Conservation (phyloP, 2,113 vertebrate species). For the Tylochromis polylepis region DNA sequence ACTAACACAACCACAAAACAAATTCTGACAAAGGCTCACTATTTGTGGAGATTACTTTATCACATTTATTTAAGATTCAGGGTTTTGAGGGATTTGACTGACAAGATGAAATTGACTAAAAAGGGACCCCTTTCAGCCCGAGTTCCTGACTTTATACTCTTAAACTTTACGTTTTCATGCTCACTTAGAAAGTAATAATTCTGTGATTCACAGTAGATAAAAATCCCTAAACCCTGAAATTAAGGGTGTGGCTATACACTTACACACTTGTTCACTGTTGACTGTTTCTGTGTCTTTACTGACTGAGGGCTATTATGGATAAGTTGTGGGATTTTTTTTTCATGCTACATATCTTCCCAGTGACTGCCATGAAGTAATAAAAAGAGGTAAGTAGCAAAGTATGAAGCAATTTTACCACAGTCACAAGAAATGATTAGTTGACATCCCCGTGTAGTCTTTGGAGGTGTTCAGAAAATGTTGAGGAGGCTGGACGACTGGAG, state of each 20-base stretch:
- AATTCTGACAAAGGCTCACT: background rate
- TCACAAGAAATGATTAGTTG: background rate
- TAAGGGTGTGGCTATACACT: background rate
- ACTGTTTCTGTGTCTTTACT: slow-evolving; percentile 38
- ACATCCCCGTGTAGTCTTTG: background rate
- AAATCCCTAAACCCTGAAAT: background rate
- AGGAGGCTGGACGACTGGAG: background rate
- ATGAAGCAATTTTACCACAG: background rate
- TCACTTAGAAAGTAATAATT: background rate
- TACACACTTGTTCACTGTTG: background rate
- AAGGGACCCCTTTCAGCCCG: background rate
- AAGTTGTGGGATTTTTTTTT: background rate
- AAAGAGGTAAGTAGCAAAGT: background rate
- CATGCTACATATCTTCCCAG: slow-evolving; percentile 1
- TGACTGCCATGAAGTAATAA: slow-evolving; percentile 15
- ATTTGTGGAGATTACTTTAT: background rate
- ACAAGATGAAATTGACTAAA: background rate
- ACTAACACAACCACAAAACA: background rate
- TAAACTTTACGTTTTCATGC: background rate
- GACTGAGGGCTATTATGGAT: slow-evolving; percentile 63
- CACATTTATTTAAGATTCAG: background rate
- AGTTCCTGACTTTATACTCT: background rate
- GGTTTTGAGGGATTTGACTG: background rate
- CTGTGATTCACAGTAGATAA: background rate
- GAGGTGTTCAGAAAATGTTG: background rate